Conservation (phyloP, 2,797 vertebrate genomes). For the Arremon aurantiirostris region DNA sequence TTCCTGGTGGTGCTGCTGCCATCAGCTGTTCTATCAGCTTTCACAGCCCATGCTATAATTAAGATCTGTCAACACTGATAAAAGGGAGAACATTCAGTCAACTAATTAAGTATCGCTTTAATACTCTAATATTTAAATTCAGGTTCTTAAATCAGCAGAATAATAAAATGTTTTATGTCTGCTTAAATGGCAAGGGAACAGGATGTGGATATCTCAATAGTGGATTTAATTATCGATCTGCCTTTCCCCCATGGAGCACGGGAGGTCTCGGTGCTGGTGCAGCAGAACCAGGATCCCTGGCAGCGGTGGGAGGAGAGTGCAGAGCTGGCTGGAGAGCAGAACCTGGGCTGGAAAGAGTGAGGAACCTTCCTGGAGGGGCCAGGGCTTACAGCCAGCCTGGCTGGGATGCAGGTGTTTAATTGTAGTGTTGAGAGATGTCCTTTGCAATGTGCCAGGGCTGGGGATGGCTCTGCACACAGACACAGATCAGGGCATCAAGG, state of each 20-base stretch:
- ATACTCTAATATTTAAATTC: slow-evolving; percentile 76
- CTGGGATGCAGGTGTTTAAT: not conserved
- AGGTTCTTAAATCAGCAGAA: slow-evolving; percentile 70
- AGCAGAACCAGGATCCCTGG: not conserved
- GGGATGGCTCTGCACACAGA: rapidly evolving
- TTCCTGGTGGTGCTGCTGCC: slow-evolving; percentile 65
- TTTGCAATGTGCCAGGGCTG: not conserved
- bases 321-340: not conserved
- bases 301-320: not conserved
- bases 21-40: slow-evolving; percentile 69
- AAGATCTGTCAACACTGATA: slow-evolving; percentile 76
- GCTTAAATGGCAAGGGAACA: slow-evolving; percentile 68
- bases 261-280: not conserved
- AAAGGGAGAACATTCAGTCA: slow-evolving; percentile 74
- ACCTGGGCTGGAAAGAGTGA: not conserved
- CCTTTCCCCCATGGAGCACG: not conserved
- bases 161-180: slow-evolving; percentile 73
- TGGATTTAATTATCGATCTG: slow-evolving; percentile 53
- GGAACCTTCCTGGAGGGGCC: not conserved
- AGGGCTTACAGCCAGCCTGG: not conserved
- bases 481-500: not conserved
- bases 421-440: not conserved
- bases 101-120: slow-evolving; percentile 75
- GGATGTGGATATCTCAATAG: slow-evolving; percentile 56
- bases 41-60: slow-evolving; percentile 70